phyloP scores from a whole-genome alignment of 2,888 invertebrate species.

The Carterocephalus palaemon region DNA sequence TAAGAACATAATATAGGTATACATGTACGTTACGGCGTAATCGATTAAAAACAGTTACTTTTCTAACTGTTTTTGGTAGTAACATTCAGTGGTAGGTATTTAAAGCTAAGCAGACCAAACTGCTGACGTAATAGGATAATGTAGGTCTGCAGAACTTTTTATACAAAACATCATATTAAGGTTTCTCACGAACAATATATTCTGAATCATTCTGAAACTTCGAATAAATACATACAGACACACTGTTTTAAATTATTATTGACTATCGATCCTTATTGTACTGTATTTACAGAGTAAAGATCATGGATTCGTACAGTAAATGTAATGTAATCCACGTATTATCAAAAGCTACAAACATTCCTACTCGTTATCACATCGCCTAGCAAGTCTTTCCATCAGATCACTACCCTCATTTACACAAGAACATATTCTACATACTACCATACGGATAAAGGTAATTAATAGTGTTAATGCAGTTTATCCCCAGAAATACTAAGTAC shows the following conservation, averaged over 20 bases:
- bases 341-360: constrained; percentile 38
- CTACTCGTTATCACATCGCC: constrained; percentile 30
- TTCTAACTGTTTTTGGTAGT: too few species aligned
- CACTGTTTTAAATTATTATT: constrained; percentile 2
- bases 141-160: too few species aligned
- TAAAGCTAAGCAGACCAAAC: too few species aligned
- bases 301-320: constrained; percentile 17
- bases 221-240: constrained; percentile 10
- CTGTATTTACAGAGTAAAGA: constrained; percentile 3
- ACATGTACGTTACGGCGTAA: too few species aligned
- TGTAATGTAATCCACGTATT: constrained; percentile 24
- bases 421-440: constrained; percentile 32
- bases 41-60: too few species aligned
- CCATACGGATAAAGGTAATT: too few species aligned
- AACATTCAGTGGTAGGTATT: too few species aligned
- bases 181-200: not conserved
- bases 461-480: too few species aligned
- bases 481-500: too few species aligned
- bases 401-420: constrained; percentile 31
- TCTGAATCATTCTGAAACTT: not conserved
- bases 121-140: too few species aligned
- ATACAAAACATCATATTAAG: too few species aligned
- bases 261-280: constrained; percentile 8
- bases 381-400: constrained; percentile 27
- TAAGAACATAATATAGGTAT: too few species aligned